Evolutionary conservation across 2,113 vertebrate species (phyloP), one percentile per base, ranked within the genome.

Genomic region (Eulemur macaco): DNA sequence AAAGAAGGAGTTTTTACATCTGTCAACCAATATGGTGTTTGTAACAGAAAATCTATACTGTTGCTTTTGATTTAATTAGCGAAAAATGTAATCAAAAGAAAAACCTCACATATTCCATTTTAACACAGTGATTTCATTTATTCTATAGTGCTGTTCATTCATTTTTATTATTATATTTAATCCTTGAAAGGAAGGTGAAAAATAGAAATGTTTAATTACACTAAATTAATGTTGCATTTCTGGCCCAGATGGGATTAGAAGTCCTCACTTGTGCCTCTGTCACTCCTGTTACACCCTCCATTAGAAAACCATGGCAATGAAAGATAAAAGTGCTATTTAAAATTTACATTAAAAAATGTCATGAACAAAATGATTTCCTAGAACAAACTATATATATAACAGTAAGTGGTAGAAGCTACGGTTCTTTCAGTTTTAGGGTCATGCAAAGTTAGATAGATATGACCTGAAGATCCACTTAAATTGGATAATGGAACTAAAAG

Each of bases 1-100:
- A 73, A 93, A 84, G 13, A 39, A 80, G 84, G 25, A 76, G 54
- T n/a, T 81, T 92, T 87, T 69, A 71, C 45, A 94, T 74, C 82
- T 94, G 42, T 27, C 63, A 10, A 80, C 9, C 18, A 90, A 80
- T 89, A 87, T 58, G 39, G 42, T 42, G 68, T 81, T 96, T 95
- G 7, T 92, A 96, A 69, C 21, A 73, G 34, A 92, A 86, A 39
- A 39, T 54, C 52, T 92, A 89, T 89, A 45, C 6, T 42, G 7
- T 63, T 96, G 8, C 10, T 42, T 56, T 34, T 14, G 12, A 52
- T 86, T 95, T 93, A 81, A 89, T 50, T 60, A 85, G 34, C 45
- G 27, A 52, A 85, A 52, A 80, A 50, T 85, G 69, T 60, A 91
- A 88, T 45, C 10, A 52, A 88, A 73, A 66, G 1, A 81, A 63